Base-by-base conservation (phyloP, 1,140 invertebrate genomes). In the Hydropsyche tenuis region DNA sequence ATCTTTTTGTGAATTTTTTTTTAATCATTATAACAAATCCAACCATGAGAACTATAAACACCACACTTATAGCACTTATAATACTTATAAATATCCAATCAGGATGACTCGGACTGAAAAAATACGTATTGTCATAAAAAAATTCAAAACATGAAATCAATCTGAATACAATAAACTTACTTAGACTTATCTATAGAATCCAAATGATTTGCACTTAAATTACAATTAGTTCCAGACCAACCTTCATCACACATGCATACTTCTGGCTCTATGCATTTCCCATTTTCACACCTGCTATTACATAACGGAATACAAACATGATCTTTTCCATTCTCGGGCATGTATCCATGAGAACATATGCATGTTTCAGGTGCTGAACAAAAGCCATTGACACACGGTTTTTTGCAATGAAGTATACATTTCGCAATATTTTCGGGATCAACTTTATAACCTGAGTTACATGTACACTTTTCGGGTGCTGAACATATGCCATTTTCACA, bases 401-500 rank as follows among this genome's bases (percentile, higher is more conserved):
- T 69, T 53, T 81, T 79, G 64, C 86, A 87, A 56, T 79, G 79
- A 0, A 85, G 82, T 20, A 77, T 23, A 53, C 86, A 88, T 11
- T 78, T 73, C 51, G 79, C 80, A n/a, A 71, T 74, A 72, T 82
- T 79, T 20, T 72, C 65, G 11, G 77, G 76, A 78, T 83, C 81
- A 63, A 72, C 46, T 6, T 78, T 82, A 75, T 83, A 83, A 5
- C 83, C 84, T 78, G 82, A 69, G 80, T 81, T 83, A 69, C 86
- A 87, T n/a, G 79, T 72, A 70, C 88, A 88, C 3, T 72, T 78
- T 14, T 85, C 80, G 22, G 85, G 85, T 1, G 78, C 78, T 12
- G 81, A 81, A 74, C 87, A 88, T 30, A 81, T 82, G n/a, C 86
- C 87, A 76, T 88, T 85, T 46, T 81, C 78, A 74, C 87, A 88